Evolutionary conservation across 2,113 vertebrate genomes (phyloP).

Genomic region (Gadus chalcogrammus): DNA sequence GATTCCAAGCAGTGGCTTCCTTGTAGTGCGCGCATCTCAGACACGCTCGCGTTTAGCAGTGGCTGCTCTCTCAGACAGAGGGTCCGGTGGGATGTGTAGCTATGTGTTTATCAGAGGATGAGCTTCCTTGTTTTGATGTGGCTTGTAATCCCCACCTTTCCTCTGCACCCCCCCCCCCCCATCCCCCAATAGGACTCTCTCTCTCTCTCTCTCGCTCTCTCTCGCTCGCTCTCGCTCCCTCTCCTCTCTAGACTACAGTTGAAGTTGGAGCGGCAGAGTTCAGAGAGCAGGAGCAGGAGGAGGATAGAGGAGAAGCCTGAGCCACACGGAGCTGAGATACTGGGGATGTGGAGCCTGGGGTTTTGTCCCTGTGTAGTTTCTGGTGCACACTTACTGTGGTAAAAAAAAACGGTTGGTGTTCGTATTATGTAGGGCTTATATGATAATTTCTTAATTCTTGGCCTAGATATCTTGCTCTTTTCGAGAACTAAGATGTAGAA

Average conservation of each 20-base stretch:
- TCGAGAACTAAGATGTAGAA: too few species aligned
- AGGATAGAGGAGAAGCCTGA: slow-evolving; percentile 10
- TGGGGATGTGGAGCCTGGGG: slow-evolving; percentile 10
- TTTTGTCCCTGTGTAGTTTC: slow-evolving; percentile 32
- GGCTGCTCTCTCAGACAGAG: slow-evolving; percentile 64
- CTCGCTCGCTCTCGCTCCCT: slow-evolving; percentile 20
- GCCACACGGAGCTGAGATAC: slow-evolving; percentile 6
- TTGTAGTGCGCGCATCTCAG: slow-evolving; percentile 71
- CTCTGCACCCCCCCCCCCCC: slow-evolving; percentile 30
- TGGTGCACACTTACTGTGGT: slow-evolving; percentile 44
- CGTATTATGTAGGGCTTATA: slow-evolving; percentile 30
- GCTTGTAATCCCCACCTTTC: slow-evolving; percentile 11
- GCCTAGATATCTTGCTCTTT: slow-evolving; percentile 34
- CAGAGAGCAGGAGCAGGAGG: slow-evolving; percentile 50
- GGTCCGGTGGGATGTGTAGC: slow-evolving; percentile 73
- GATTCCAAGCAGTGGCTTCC: slow-evolving; percentile 10
- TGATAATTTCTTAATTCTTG: slow-evolving; percentile 13
- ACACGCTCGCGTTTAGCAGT: slow-evolving; percentile 69
- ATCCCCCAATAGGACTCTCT: not conserved
- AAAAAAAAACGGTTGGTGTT: slow-evolving; percentile 16
- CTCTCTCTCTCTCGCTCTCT: too few species aligned
- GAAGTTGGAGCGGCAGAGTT: slow-evolving; percentile 62
- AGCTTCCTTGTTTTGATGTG: slow-evolving; percentile 62
- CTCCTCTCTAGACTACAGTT: slow-evolving; percentile 40
- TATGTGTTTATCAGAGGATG: slow-evolving; percentile 77